Evolutionary conservation across 2,888 invertebrate species (phyloP).

Genomic region (Xylota segnis): DNA sequence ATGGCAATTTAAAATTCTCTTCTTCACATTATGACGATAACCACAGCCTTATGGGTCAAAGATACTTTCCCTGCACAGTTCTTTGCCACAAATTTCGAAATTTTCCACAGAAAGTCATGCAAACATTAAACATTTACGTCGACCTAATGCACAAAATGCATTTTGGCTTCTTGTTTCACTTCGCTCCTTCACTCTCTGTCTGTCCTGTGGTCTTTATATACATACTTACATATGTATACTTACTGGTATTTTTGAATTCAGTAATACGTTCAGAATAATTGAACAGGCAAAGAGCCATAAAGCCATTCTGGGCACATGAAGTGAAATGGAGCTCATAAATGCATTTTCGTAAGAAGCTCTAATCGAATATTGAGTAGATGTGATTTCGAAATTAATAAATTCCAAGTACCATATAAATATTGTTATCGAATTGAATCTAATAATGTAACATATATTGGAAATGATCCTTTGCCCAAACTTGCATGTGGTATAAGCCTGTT

Average conservation of each 20-base stretch:
- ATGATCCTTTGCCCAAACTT: too few species aligned
- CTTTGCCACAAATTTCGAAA: neutral
- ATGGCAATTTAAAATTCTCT: constrained; percentile 20
- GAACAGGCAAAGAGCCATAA: constrained; percentile 26
- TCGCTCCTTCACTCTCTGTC: neutral
- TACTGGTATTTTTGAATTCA: neutral
- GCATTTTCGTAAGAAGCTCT: neutral
- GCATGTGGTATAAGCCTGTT: too few species aligned
- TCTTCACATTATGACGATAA: neutral
- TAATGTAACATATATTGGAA: neutral
- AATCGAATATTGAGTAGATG: neutral
- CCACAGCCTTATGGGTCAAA: neutral
- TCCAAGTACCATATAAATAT: neutral
- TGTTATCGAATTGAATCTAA: neutral
- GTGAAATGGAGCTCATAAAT: constrained; percentile 24
- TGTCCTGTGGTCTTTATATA: neutral
- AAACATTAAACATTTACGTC: constrained; percentile 3
- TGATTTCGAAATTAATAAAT: constrained; percentile 27
- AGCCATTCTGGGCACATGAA: constrained; percentile 13
- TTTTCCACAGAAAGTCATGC: constrained; percentile 7
- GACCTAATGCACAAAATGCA: constrained; percentile 23
- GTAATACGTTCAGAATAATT: constrained; percentile 33
- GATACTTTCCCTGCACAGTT: neutral
- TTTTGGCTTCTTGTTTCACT: constrained; percentile 3
- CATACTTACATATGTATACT: too few species aligned